A percentile compares a stretch with the other conserved stretches of the same genome.
These are phyloP conservation scores for Labeo catla DNA, from an alignment of 2,113 vertebrate species.

Conservation along the genomic window DNA sequence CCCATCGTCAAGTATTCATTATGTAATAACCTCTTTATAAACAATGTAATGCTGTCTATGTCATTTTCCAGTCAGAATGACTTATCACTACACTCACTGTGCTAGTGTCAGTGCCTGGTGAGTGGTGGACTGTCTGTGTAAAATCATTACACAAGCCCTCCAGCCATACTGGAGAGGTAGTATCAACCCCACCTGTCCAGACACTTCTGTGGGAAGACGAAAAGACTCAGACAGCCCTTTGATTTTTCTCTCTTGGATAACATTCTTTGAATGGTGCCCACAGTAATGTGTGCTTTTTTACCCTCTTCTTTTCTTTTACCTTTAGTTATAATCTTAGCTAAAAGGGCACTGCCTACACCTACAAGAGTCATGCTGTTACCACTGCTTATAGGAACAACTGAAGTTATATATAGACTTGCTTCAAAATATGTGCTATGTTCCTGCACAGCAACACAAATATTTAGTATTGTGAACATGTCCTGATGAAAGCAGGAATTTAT, in stretches of 20 bases:
- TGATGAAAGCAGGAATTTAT: not conserved
- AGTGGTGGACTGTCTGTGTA: constrained; percentile 23
- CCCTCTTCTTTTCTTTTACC: not conserved
- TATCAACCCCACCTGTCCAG: constrained; percentile 24
- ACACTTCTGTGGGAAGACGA: constrained; percentile 23
- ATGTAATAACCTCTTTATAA: not conserved
- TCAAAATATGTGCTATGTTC: not conserved
- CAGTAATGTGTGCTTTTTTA: not conserved
- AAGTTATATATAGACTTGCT: constrained; percentile 18
- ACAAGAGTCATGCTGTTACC: constrained; percentile 9
- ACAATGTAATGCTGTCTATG: not conserved
- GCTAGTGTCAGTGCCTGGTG: not conserved
- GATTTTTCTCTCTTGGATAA: constrained; percentile 36
- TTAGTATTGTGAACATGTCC: not conserved
- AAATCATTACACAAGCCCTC: constrained; percentile 35
- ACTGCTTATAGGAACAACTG: constrained; percentile 14
- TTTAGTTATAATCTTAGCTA: constrained; percentile 32
- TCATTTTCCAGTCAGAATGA: not conserved
- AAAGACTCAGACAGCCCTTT: constrained; percentile 32
- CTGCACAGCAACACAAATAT: not conserved
- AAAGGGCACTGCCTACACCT: constrained; percentile 12
- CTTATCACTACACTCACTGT: not conserved
- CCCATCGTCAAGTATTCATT: not conserved
- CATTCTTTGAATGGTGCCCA: not conserved
- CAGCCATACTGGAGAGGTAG: not conserved